Conservation (phyloP, 2,888 invertebrate genomes). For the Hermaeophaga mercurialis region DNA sequence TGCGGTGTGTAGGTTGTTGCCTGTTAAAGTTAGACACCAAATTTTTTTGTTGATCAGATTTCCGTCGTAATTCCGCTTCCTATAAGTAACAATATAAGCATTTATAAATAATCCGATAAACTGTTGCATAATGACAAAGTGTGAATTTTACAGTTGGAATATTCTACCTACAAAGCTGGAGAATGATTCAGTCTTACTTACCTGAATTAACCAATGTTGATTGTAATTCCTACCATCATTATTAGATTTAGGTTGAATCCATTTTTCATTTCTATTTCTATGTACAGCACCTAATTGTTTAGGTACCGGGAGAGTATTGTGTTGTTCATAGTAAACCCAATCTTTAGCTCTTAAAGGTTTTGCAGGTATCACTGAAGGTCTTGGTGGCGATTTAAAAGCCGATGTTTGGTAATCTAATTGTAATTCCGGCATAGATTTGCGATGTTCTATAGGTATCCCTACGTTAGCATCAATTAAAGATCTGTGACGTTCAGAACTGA, state of each 20-base stretch:
- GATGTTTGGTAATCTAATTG: constrained; percentile 54
- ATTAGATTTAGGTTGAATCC: constrained; percentile 71
- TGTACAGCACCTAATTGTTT: constrained; percentile 73
- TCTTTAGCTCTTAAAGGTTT: constrained; percentile 61
- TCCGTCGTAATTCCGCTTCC: constrained; percentile 88
- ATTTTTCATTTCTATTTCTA: constrained; percentile 73
- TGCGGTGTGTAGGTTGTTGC: constrained; percentile 60
- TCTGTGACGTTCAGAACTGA: constrained; percentile 31
- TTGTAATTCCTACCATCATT: constrained; percentile 65
- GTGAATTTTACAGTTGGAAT: too few relatives aligned
- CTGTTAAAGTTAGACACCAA: constrained; percentile 52
- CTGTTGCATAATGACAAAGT: too few relatives aligned
- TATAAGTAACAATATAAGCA: constrained; percentile 59
- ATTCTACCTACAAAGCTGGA: too few relatives aligned
- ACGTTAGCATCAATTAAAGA: constrained; percentile 6
- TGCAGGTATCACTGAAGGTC: constrained; percentile 61
- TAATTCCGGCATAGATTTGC: constrained; percentile 55
- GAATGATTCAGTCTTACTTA: too few relatives aligned
- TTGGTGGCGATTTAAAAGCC: constrained; percentile 50
- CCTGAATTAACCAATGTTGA: constrained; percentile 92
- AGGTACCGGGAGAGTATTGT: constrained; percentile 61
- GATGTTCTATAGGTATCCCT: constrained; percentile 38
- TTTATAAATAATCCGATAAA: too few relatives aligned
- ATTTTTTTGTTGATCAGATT: constrained; percentile 62
- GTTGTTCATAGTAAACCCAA: constrained; percentile 37